These are phyloP conservation scores for Neopelma chrysocephalum DNA, from an alignment of 2,797 vertebrate species.

Conservation along the genomic window DNA sequence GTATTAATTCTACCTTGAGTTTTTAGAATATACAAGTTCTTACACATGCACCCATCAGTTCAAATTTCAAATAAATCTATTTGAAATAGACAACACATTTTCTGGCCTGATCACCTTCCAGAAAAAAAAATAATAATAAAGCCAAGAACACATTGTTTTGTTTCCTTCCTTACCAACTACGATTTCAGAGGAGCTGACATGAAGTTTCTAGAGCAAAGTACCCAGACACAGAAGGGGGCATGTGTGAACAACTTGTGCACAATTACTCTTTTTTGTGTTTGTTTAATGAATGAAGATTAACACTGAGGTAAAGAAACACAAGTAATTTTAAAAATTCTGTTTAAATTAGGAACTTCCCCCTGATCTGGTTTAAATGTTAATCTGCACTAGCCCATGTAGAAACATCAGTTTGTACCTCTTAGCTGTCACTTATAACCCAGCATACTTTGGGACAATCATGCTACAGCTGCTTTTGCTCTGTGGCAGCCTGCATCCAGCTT, in stretches of 20 bases:
- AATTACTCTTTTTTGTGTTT: neutral
- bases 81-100: neutral
- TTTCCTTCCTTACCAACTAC: neutral
- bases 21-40: neutral
- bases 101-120: neutral
- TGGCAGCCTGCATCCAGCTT: neutral
- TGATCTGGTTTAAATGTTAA: neutral
- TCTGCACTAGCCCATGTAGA: neutral
- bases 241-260: neutral
- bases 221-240: neutral
- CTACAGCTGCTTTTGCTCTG: neutral
- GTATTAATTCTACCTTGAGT: neutral
- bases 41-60: neutral
- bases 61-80: neutral
- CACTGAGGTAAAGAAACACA: neutral
- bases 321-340: neutral
- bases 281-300: neutral
- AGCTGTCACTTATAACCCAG: neutral
- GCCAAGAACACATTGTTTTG: neutral
- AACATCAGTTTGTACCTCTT: neutral
- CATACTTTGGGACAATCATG: rapidly evolving
- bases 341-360: neutral
- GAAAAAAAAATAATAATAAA: neutral
- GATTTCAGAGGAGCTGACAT: neutral
- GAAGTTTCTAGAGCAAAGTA: neutral